Conservation (phyloP, 2,797 vertebrate species). For the Sebastes hubbsi region DNA sequence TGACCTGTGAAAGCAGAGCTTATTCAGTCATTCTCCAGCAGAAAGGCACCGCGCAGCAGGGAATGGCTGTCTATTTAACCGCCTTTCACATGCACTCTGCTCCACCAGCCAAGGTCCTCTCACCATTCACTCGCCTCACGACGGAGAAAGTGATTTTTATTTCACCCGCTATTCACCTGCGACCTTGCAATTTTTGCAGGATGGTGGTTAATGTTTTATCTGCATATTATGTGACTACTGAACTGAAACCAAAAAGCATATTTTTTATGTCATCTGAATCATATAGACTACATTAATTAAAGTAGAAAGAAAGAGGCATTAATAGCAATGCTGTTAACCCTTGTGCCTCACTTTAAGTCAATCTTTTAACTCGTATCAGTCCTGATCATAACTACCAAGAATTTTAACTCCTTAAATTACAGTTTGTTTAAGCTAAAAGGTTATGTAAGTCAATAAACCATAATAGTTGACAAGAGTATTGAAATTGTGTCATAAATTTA, state of each 20-base stretch:
- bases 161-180: background rate
- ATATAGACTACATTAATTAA: background rate
- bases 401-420: too few species aligned
- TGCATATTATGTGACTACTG: background rate
- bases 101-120: slow-evolving; percentile 70
- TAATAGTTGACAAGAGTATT: too few species aligned
- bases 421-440: too few species aligned
- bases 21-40: slow-evolving; percentile 79
- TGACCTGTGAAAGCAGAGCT: slow-evolving; percentile 85
- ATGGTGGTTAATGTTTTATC: background rate
- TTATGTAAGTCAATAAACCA: too few species aligned
- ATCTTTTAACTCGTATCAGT: too few species aligned
- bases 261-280: background rate
- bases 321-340: too few species aligned
- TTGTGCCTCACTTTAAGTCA: too few species aligned
- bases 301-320: too few species aligned
- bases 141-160: background rate
- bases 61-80: slow-evolving; percentile 77
- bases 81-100: slow-evolving; percentile 65
- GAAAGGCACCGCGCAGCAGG: slow-evolving; percentile 76
- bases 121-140: slow-evolving; percentile 34
- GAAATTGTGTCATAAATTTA: too few species aligned
- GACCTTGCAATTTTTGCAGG: background rate
- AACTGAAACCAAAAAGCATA: background rate
- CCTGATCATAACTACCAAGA: too few species aligned